Percentiles rank a stretch among this genome's conserved stretches.
These are phyloP conservation scores for Cephalophus harveyi DNA, from an alignment of 2,113 vertebrate species.

Conservation along the genomic window DNA sequence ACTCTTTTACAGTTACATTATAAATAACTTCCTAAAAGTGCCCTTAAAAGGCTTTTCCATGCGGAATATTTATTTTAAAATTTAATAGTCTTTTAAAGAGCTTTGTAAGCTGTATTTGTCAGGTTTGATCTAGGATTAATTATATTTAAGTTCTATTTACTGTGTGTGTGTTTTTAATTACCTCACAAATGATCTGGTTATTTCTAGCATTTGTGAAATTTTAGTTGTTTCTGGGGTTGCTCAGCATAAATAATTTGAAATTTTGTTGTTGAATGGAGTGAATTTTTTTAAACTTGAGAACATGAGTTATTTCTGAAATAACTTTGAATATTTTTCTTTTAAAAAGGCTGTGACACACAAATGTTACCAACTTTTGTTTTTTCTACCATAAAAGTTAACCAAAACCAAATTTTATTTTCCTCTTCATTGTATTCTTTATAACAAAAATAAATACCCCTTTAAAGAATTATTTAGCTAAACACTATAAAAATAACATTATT, in stretches of 20 bases:
- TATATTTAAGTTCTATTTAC: neutral
- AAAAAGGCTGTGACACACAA: neutral
- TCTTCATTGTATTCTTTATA: neutral
- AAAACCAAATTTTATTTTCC: neutral
- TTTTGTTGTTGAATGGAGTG: neutral
- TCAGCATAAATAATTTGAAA: constrained; percentile 11
- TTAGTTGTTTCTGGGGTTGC: neutral
- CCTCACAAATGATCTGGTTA: neutral
- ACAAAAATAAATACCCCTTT: neutral
- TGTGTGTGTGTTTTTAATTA: neutral
- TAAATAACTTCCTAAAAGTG: neutral
- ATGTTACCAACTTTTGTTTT: neutral
- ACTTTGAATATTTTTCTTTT: neutral
- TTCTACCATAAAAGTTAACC: neutral
- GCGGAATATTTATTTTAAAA: neutral
- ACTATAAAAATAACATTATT: neutral
- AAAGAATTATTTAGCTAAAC: neutral
- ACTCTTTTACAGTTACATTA: neutral
- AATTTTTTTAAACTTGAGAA: neutral
- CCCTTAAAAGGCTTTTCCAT: neutral
- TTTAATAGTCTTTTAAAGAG: neutral
- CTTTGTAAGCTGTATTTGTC: neutral
- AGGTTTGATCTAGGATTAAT: neutral
- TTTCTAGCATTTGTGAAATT: neutral
- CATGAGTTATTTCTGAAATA: neutral